Base-by-base conservation (phyloP, 2,888 invertebrate species). In the Sceliomorpha sp. region DNA sequence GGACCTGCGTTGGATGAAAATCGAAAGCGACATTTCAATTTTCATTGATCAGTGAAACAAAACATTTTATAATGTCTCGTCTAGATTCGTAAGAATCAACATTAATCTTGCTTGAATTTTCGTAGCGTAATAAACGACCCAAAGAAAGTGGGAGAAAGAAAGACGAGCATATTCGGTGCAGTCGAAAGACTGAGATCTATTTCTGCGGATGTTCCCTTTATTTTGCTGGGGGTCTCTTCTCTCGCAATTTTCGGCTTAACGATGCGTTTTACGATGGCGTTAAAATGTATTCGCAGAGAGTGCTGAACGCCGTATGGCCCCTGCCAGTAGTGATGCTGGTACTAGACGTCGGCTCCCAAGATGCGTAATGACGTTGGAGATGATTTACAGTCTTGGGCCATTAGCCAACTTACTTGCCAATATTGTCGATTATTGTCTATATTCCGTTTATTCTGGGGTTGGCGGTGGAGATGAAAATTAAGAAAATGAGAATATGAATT, bases 261-360 rank as follows among this genome's bases (percentile, higher is more conserved):
- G 66, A 62, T 51, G 62, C 62, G 45, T 67, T 63, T 51, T 56
- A 59, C 37, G 59, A 42, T 32, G 59, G 47, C 56, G 63, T 64
- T 71, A 44, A 69, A 62, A 63, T 45, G 50, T 56, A 67, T 71
- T 67, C 24, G 59, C 63, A 51, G n/a, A 71, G 36, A 20, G 36
- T 14, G 17, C 14, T 31, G 31, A 1, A 31, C n/a, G 29, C 37
- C 51, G 55, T 59, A 42, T 70, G 53, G 55, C 9, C 29, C 40
- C 17, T 7, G 42, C 37, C 59, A 44, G 20, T 20, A 8, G 26
- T 31, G 27, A 20, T 42, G 34, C 20, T 42, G 45, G 34, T 20
- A 42, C 37, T 34, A 26, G n/a, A n/a, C n/a, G n/a, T n/a, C n/a
- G n/a, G n/a, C n/a, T 26, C 39, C 32, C 10, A 26, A 34, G 26